Base-by-base conservation (phyloP, 1,140 invertebrate genomes). In the Drosophila elegans region DNA sequence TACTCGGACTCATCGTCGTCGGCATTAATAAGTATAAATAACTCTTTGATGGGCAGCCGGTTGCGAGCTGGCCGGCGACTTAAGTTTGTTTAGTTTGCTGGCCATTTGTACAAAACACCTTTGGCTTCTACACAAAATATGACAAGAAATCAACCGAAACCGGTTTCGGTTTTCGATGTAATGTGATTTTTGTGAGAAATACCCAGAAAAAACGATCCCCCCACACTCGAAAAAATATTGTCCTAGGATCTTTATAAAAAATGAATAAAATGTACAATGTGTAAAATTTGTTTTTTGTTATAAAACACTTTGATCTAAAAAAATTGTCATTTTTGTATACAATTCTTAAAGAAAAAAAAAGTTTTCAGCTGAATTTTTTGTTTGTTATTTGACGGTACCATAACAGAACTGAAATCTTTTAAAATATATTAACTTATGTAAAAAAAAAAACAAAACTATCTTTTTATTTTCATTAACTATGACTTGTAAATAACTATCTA, bases 91-190 rank as follows among this genome's bases (percentile, higher is more conserved):
- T 71, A 78, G 76, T 60, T 82, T 82, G 78, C 66, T 88, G 83
- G 57, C 74, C 82, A 79, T 86, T 86, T 86, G 74, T 78, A 82
- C 74, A 76, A 86, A 85, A 86, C 82, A 86, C 78, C 83, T 74
- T 74, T 64, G 55, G 74, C 82, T 76, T 63, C 81, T 72, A 78
- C 60, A 72, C 78, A 68, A 62, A 73, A 78, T 77, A 78, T 78
- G 75, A 78, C 75, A 74, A 78, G 71, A 86, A 80, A 67, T 78
- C 80, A 67, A 57, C 61, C 54, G 63, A 83, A 88, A 83, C 83
- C 67, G 84, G 75, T 89, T 89, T 63, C 38, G 11, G 41, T 56
- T 48, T 57, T 75, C 39, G 39, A 44, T 68, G 56, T 69, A 54
- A 79, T 78, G 57, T 74, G 36, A 60, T 38, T 66, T 78, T 64